Evolutionary conservation across 2,113 vertebrate genomes (phyloP).

Genomic region (Neolamprologus cancellatus): DNA sequence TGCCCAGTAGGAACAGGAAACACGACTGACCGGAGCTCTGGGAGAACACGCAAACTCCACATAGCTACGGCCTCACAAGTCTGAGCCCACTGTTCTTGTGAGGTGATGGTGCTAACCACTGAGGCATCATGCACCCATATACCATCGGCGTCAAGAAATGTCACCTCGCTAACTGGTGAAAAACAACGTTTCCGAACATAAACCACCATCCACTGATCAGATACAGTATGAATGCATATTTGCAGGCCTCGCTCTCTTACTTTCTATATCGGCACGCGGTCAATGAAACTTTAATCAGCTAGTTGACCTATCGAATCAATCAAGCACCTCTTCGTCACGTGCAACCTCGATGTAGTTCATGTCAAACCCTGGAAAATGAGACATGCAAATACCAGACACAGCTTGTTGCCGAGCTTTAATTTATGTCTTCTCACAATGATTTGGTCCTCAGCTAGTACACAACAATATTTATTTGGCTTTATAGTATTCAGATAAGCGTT

Average conservation of each 20-base stretch:
- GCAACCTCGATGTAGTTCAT: background rate
- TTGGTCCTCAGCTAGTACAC: accelerated
- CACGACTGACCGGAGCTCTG: background rate
- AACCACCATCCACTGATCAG: background rate
- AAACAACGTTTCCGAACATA: background rate
- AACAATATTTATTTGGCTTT: background rate
- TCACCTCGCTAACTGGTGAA: background rate
- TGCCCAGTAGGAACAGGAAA: background rate
- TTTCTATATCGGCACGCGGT: accelerated
- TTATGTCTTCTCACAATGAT: background rate
- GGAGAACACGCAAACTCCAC: background rate
- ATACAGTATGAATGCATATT: background rate
- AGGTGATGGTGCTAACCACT: background rate
- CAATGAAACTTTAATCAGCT: background rate
- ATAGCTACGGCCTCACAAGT: background rate
- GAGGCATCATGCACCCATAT: background rate
- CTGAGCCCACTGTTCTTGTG: background rate
- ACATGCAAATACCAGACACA: background rate
- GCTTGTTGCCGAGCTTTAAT: background rate
- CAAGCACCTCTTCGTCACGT: background rate
- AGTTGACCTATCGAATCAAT: background rate
- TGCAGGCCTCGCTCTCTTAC: background rate
- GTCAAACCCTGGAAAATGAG: background rate
- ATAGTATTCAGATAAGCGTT: background rate
- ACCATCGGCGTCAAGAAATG: accelerated